These are phyloP conservation scores for Drosophila meridiana DNA, from an alignment of 2,888 invertebrate species.

Conservation along the genomic window DNA sequence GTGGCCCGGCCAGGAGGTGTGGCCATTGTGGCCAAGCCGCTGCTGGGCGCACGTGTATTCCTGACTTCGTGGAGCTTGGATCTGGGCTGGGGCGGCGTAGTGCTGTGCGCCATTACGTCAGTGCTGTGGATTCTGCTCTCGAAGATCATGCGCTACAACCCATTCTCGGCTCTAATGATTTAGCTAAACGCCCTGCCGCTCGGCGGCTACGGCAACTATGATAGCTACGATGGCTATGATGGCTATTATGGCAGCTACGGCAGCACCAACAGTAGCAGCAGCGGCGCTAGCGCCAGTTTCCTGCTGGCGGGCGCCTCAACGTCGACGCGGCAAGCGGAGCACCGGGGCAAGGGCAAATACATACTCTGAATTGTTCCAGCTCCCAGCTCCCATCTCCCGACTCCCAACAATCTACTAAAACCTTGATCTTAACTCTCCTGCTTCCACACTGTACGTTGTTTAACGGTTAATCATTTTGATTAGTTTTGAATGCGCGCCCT, in stretches of 20 bases:
- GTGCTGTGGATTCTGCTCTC: constrained; percentile 94
- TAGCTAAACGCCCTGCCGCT: constrained; percentile 84
- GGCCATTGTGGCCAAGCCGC: constrained; percentile 86
- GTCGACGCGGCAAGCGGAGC: constrained; percentile 76
- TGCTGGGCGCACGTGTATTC: constrained; percentile 90
- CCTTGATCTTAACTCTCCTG: constrained; percentile 19
- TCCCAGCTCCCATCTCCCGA: not conserved
- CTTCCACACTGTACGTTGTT: constrained; percentile 26
- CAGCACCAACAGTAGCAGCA: constrained; percentile 67
- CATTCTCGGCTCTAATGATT: constrained; percentile 90
- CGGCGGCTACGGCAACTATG: constrained; percentile 65
- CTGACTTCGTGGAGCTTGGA: constrained; percentile 93
- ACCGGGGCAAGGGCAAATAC: constrained; percentile 72
- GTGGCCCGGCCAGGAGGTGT: constrained; percentile 86
- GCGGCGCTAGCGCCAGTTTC: constrained; percentile 68
- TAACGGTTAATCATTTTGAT: constrained; percentile 27
- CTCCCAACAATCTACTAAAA: not conserved
- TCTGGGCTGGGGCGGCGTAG: constrained; percentile 94
- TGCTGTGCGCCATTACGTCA: constrained; percentile 92
- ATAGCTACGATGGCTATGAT: constrained; percentile 55
- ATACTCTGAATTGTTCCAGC: constrained; percentile 54
- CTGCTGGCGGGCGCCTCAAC: constrained; percentile 58
- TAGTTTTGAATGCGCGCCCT: constrained; percentile 12
- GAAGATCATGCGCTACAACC: constrained; percentile 95
- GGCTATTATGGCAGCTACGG: constrained; percentile 66